Evolutionary conservation across 2,113 vertebrate genomes (phyloP).

Genomic region (Halcyon senegalensis): DNA sequence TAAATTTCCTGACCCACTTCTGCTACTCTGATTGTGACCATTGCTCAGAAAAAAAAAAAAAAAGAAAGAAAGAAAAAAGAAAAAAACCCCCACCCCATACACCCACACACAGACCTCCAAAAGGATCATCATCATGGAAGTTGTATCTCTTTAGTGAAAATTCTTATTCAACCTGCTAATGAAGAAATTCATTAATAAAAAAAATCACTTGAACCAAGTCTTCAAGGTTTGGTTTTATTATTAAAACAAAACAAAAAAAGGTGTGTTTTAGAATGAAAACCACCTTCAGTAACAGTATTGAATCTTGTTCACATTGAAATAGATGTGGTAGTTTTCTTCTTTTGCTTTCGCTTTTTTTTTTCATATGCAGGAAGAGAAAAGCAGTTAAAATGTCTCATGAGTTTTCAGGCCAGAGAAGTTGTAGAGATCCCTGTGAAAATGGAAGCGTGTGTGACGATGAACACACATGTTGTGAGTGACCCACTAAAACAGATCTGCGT

Average conservation of each 20-base stretch:
- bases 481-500: not conserved
- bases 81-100: not conserved
- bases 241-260: not conserved
- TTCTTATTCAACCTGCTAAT: not conserved
- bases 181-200: not conserved
- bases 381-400: not conserved
- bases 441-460: not conserved
- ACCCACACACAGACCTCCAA: not conserved
- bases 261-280: not conserved
- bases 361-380: not conserved
- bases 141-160: not conserved
- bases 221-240: not conserved
- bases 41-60: conserved; percentile 10
- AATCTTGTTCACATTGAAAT: not conserved
- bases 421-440: not conserved
- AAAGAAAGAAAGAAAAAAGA: not conserved
- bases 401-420: not conserved
- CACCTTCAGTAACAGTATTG: not conserved
- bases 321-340: not conserved
- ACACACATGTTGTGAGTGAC: not conserved
- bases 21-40: conserved; percentile 61
- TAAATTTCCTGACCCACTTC: conserved; percentile 78
- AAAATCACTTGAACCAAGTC: not conserved
- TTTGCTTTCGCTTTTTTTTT: not conserved
- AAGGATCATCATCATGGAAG: not conserved